These are phyloP conservation scores for Xenentodon cancila DNA, from an alignment of 2,797 vertebrate species.

Conservation along the genomic window DNA sequence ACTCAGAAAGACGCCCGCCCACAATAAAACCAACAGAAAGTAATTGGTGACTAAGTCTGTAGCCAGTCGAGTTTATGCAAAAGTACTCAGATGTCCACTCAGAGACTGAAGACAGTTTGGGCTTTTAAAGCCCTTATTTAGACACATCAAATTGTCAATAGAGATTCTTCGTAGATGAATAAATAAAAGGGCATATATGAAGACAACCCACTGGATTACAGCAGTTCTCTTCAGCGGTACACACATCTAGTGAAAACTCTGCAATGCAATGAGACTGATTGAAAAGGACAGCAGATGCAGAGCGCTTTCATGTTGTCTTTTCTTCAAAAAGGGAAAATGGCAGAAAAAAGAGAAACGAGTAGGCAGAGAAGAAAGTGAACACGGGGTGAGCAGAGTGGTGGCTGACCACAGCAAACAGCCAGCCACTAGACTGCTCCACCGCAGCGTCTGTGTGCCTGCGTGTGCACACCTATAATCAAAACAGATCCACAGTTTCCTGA, in stretches of 20 bases:
- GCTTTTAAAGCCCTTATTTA: no score
- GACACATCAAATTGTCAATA: no score
- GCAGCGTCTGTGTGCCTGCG: constrained; percentile 27
- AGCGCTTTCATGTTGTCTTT: constrained; percentile 17
- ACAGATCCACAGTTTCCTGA: constrained; percentile 38
- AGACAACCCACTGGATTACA: background rate
- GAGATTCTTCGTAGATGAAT: background rate
- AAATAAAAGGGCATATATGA: background rate
- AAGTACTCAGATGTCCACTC: no score
- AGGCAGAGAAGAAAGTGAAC: constrained; percentile 25
- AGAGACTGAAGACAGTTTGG: no score
- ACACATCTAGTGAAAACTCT: constrained; percentile 8
- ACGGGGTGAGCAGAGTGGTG: constrained; percentile 47
- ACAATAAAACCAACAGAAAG: no score
- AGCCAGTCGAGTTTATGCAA: no score
- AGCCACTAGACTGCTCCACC: constrained; percentile 50
- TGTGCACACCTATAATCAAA: constrained; percentile 47
- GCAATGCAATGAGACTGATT: constrained; percentile 1
- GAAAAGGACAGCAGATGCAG: constrained; percentile 4
- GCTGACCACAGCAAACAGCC: constrained; percentile 65
- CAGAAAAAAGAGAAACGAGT: constrained; percentile 34
- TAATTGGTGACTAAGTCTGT: no score
- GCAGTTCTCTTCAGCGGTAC: background rate
- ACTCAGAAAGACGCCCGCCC: no score
- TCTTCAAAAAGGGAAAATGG: constrained; percentile 31